Evolutionary conservation across 1,140 invertebrate species (phyloP).

Genomic region (Orussus abietinus): DNA sequence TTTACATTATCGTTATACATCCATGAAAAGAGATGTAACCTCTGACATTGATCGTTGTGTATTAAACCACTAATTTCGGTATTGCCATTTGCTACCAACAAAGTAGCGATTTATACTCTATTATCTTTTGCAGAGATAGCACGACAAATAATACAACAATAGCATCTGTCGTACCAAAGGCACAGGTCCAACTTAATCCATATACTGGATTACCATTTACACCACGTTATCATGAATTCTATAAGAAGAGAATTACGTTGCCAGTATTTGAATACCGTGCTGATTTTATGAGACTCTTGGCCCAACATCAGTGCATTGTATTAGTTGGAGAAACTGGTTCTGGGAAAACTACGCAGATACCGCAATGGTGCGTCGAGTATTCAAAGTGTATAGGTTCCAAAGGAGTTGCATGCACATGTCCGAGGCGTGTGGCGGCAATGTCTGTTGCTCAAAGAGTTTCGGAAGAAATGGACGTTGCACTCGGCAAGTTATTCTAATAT

Average conservation of each 20-base stretch:
- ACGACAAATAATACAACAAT: constrained; percentile 33
- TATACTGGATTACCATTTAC: constrained; percentile 75
- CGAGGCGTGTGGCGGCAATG: constrained; percentile 97
- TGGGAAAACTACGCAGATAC: constrained; percentile 96
- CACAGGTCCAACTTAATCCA: constrained; percentile 62
- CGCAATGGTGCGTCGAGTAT: constrained; percentile 93
- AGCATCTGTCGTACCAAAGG: constrained; percentile 45
- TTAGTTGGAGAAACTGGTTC: constrained; percentile 95
- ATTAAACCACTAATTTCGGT: no score
- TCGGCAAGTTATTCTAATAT: constrained; percentile 53
- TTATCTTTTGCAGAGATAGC: constrained; percentile 29
- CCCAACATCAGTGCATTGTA: constrained; percentile 88
- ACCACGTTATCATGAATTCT: constrained; percentile 77
- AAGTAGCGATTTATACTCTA: no score
- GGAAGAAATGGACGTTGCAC: constrained; percentile 97
- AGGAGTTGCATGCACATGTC: constrained; percentile 96
- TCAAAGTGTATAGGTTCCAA: constrained; percentile 68
- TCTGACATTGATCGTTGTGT: no score
- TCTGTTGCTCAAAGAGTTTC: constrained; percentile 96
- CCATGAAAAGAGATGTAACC: no score
- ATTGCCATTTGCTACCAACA: no score
- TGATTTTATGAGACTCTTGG: constrained; percentile 91
- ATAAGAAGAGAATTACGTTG: constrained; percentile 82
- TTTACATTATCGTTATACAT: no score
- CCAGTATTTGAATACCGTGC: constrained; percentile 98